A percentile compares a stretch with the other conserved stretches of the same genome.
phyloP scores from a whole-genome alignment of 37 sponge, comb jelly and placozoan species.

The Haliclona indistincta region DNA sequence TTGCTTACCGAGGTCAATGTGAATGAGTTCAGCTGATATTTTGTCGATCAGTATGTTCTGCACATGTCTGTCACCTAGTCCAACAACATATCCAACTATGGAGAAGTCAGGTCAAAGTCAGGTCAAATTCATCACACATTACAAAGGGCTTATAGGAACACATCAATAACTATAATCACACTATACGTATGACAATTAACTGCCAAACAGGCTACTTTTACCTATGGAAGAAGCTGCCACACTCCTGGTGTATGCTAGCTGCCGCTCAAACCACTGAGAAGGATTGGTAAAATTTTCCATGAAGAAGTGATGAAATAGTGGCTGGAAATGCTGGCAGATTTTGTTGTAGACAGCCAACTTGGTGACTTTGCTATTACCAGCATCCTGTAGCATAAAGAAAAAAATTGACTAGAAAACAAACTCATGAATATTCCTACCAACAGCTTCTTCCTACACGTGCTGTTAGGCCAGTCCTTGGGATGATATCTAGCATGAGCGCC shows the following conservation, averaged over 20 bases:
- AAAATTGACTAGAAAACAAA: too few relatives aligned
- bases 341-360: conserved; percentile 28
- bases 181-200: too few relatives aligned
- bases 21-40: conserved; percentile 94
- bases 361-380: not conserved
- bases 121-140: too few relatives aligned
- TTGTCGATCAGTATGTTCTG: conserved; percentile 97
- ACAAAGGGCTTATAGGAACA: too few relatives aligned
- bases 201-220: too few relatives aligned
- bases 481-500: too few relatives aligned
- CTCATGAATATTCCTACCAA: too few relatives aligned
- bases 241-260: conserved; percentile 88
- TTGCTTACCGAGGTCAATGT: conserved; percentile 93
- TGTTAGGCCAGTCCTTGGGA: too few relatives aligned
- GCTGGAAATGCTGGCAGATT: conserved; percentile 77
- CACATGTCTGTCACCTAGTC: conserved; percentile 95
- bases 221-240: conserved; percentile 96
- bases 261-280: conserved; percentile 87
- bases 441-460: too few relatives aligned
- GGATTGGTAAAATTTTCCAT: conserved; percentile 85
- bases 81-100: conserved; percentile 95
- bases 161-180: too few relatives aligned
- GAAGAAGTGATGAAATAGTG: conserved; percentile 97
- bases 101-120: too few relatives aligned
- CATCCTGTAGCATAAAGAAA: too few relatives aligned